phyloP scores from a whole-genome alignment of 2,888 invertebrate genomes.

The Tachystola acroxantha region DNA sequence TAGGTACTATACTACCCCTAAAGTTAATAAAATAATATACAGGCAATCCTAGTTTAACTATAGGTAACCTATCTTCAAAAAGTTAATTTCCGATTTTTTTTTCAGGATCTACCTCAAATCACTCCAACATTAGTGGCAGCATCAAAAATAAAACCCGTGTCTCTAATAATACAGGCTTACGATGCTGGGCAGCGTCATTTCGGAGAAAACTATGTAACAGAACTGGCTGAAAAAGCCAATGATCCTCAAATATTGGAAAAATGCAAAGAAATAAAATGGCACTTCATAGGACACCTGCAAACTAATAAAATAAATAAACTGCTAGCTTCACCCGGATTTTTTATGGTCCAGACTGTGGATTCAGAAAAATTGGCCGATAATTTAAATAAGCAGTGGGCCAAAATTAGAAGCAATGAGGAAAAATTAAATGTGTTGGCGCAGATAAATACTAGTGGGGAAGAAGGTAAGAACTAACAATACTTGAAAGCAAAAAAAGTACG shows the following conservation, averaged over 20 bases:
- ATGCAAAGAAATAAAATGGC: slow-evolving; percentile 97
- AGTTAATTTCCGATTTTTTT: no score
- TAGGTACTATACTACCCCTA: no score
- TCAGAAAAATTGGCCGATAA: slow-evolving; percentile 88
- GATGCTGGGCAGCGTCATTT: slow-evolving; percentile 93
- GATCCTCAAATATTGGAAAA: slow-evolving; percentile 83
- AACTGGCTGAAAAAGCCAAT: slow-evolving; percentile 88
- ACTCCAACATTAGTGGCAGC: slow-evolving; percentile 91
- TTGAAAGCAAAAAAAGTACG: no score
- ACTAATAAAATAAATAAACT: slow-evolving; percentile 95
- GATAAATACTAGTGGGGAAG: slow-evolving; percentile 96
- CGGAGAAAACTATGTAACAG: slow-evolving; percentile 98
- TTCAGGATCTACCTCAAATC: slow-evolving; percentile 78
- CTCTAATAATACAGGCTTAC: slow-evolving; percentile 90
- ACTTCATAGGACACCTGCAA: slow-evolving; percentile 98
- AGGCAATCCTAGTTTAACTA: no score
- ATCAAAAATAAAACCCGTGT: slow-evolving; percentile 93
- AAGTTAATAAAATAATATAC: no score
- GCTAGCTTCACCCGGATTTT: slow-evolving; percentile 84
- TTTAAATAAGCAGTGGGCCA: slow-evolving; percentile 87
- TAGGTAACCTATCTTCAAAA: no score
- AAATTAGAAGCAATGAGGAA: slow-evolving; percentile 71
- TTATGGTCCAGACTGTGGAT: slow-evolving; percentile 94
- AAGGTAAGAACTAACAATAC: slow-evolving; percentile 78
- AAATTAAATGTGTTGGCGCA: slow-evolving; percentile 93